Evolutionary conservation across 1,140 invertebrate genomes (phyloP), one percentile per base, ranked within the genome.

Genomic region (Heliconius hermathena): DNA sequence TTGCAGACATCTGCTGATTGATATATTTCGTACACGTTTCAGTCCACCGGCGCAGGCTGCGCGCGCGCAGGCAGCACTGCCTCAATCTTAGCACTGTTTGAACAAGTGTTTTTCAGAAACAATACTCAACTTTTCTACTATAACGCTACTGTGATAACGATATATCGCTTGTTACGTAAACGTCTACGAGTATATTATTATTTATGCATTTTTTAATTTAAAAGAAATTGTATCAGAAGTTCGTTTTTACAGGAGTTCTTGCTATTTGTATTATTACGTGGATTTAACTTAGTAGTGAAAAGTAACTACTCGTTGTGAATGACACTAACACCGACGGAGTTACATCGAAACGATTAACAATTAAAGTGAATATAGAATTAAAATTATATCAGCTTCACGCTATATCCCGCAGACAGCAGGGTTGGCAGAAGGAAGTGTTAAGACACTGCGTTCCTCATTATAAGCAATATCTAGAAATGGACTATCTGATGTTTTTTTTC

Each of bases 61-160:
- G 82, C 90, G 85, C 88, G 81, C 82, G 77, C 85, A 83, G 74
- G 81, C 73, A 82, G 82, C 82, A 90, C 88, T 87, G 87, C 83
- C 83, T 77, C 81, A 85, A 88, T 89, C 84, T 86, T 84, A 86
- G 86, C 88, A 81, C 71, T 91, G 89, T 93, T 89, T 93, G 88
- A 84, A 86, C 92, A 93, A 93, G 90, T 93, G 92, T 93, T 92
- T 82, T 91, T 90, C 88, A 87, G 88, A 90, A 92, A 93, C 90
- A 88, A 93, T 93, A 90, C 89, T 91, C 84, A 87, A 91, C 88
- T 91, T 92, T 92, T 92, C 90, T 92, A 92, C 90, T 87, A 82
- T 88, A 83, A 90, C 89, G 90, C 84, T 70, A 85, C 85, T 70
- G 86, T 74, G 78, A 73, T 74, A 79, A 16, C 74, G 74, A 71